These are phyloP conservation scores for Synodontis membranacea DNA, from an alignment of 2,113 vertebrate genomes.

Conservation along the genomic window DNA sequence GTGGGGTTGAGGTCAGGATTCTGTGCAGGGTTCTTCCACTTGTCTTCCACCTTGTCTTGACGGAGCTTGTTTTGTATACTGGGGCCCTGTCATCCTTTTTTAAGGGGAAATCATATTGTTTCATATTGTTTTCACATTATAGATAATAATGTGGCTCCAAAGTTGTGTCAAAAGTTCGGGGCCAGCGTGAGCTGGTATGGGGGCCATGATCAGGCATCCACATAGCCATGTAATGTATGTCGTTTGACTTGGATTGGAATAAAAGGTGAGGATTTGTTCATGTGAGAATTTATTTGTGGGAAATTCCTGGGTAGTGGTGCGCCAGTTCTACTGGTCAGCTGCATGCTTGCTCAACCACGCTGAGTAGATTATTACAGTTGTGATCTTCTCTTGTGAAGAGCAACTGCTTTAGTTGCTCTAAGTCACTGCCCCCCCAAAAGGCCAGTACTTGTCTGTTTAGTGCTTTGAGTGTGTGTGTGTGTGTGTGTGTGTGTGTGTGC, in stretches of 20 bases:
- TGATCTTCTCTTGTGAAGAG: constrained; percentile 51
- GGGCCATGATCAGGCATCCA: neutral
- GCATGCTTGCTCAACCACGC: constrained; percentile 47
- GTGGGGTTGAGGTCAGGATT: neutral
- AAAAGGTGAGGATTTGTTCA: neutral
- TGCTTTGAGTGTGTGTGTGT: constrained; percentile 40
- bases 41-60: neutral
- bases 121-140: too few species aligned
- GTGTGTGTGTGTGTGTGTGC: constrained; percentile 32
- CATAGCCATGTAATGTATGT: neutral
- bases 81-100: neutral
- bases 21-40: neutral
- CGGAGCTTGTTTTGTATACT: neutral
- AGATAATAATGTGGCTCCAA: neutral
- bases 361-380: constrained; percentile 63
- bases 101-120: neutral
- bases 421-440: constrained; percentile 54
- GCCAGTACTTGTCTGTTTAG: constrained; percentile 67
- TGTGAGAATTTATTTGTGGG: neutral
- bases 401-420: constrained; percentile 58
- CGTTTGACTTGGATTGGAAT: neutral
- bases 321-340: neutral
- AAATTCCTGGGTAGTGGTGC: neutral
- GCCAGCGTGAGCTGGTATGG: too few species aligned
- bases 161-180: neutral